Evolutionary conservation across 2,113 vertebrate genomes (phyloP), one percentile per base, ranked within the genome.

Genomic region (Thalassarche chlororhynchos): DNA sequence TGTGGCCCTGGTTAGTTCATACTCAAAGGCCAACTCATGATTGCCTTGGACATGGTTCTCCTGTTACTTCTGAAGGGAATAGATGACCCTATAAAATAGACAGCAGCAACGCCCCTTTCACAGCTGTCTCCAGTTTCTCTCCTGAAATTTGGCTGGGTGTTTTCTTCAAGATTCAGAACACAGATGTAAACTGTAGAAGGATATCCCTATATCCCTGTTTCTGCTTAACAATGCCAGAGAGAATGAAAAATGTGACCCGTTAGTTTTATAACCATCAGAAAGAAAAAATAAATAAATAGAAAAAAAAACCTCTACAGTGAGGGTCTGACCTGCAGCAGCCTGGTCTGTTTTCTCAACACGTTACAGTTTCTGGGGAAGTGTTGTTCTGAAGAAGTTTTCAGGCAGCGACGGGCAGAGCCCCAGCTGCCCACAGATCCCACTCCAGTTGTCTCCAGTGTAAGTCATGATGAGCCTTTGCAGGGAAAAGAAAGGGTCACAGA

Each of bases 101-200:
- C 29, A 91, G 68, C 78, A 87, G 74, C 81, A 85, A 89, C 76
- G 0, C 69, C 87, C 81, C 89, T 83, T n/a, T 70, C 83, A 83
- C 95, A 97, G 96, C 89, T 97, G 92, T 10, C 95, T 90, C 38
- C 76, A 87, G 66, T 71, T 95, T 80, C 55, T 34, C 74, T 70
- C 80, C 84, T 47, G 47, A 89, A 90, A 74, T 72, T 68, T 84
- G 91, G 72, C 95, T 88, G 92, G 40, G 15, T 96, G 66, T 75
- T 91, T 69, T 47, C 79, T 60, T 29, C 9, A 10, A 82, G 66
- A 57, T 34, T 85, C 81, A 93, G 74, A 92, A 44, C 72, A 83
- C 79, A 95, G 85, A 82, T 78, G 91, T 90, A 94, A 96, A 85
- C 95, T 40, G 60, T 82, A 96, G 52, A 76, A 87, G 87, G 77